Base-by-base conservation (phyloP, 2,888 invertebrate genomes). In the Xanthorhoe spadicearia region DNA sequence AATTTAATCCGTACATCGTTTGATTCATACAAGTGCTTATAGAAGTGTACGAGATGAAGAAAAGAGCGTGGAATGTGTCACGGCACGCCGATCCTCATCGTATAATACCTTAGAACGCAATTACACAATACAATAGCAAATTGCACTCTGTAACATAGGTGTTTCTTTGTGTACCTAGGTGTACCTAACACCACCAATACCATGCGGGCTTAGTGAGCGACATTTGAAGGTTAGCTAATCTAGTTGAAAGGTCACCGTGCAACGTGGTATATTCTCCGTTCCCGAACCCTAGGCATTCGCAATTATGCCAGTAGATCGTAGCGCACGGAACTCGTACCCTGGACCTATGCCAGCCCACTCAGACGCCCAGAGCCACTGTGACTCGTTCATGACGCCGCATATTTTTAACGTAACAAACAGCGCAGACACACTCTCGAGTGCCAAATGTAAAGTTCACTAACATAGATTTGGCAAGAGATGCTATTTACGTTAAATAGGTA, bases 371-470 rank as follows among this genome's bases (percentile, higher is more conserved):
- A 78, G 78, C 79, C 79, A 77, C 82, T 85, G 87, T 89, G 90
- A 92, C 90, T 89, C 89, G 87, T 75, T 88, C 85, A 84, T 93
- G 92, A 92, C 92, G 92, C 87, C 87, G 89, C 87, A 89, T 93
- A 92, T 91, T 91, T 92, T 90, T 90, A 91, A 91, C 92, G 91
- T 92, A 92, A 89, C 89, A 84, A 84, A 87, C 87, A 84, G 82
- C 87, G 83, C 89, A 87, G 89, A 89, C 87, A 85, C 84, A 83
- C 84, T 85, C 80, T 72, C 84, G 82, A 83, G 88, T 92, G 92
- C 92, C 92, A 92, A 92, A 90, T 89, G 88, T 89, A 92, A 92
- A 92, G 92, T 91, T 92, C 91, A 90, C 88, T 88, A 87, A 90
- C 91, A 89, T 90, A 89, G 86, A 89, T 90, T 92, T 92, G 92